Evolutionary conservation across 2,113 vertebrate genomes (phyloP).

Genomic region (Epinephelus cyanopodus): DNA sequence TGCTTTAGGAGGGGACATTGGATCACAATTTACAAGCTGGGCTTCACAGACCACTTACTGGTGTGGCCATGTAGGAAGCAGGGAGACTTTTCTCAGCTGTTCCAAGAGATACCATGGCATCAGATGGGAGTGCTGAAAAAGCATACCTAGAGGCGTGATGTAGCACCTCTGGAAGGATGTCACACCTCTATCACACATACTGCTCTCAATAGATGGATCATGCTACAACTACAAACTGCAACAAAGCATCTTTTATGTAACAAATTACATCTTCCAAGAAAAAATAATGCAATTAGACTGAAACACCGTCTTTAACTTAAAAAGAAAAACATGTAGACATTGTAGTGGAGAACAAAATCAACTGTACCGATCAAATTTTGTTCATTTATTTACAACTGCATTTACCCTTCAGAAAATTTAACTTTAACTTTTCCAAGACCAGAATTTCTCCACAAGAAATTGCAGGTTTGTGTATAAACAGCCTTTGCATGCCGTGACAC

Average conservation of each 20-base stretch:
- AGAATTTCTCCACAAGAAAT: not conserved
- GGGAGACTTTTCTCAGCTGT: conserved; percentile 45
- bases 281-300: not conserved
- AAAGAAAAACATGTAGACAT: not conserved
- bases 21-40: not conserved
- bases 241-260: conserved; percentile 10
- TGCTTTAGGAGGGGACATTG: conserved; percentile 5
- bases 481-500: not conserved
- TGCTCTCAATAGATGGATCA: not conserved
- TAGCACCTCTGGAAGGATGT: conserved; percentile 44
- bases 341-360: not conserved
- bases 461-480: conserved; percentile 12
- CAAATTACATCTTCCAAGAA: not conserved
- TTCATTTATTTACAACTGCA: not conserved
- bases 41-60: not conserved
- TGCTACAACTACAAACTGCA: not conserved
- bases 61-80: conserved; percentile 1
- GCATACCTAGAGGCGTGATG: conserved; percentile 43
- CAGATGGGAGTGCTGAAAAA: conserved; percentile 34
- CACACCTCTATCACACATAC: conserved; percentile 37
- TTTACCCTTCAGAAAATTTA: not conserved
- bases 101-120: conserved; percentile 34
- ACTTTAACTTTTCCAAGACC: not conserved
- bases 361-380: too few species aligned
- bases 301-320: not conserved